Conservation (phyloP, 2,888 invertebrate genomes). For the Meiosimyza decipiens region DNA sequence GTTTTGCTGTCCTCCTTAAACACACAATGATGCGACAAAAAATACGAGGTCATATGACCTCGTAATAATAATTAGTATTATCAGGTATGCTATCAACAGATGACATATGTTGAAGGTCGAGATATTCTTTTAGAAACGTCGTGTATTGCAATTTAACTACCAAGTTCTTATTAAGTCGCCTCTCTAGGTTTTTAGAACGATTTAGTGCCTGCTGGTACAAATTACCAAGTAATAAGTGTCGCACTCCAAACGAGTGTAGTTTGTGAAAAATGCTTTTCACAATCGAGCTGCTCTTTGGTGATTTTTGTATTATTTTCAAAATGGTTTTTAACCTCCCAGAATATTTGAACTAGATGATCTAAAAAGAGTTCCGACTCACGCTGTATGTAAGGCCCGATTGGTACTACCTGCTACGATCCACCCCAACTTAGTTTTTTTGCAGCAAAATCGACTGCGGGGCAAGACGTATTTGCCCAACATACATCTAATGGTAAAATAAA, state of each 20-base stretch:
- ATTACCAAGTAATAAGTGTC: slow-evolving; percentile 26
- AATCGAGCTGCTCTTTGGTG: too few species aligned
- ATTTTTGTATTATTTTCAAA: too few species aligned
- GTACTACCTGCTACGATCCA: slow-evolving; percentile 33
- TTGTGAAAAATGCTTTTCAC: too few species aligned
- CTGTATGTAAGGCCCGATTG: too few species aligned
- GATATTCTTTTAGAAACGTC: slow-evolving; percentile 11
- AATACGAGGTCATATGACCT: not conserved
- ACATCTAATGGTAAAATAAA: slow-evolving; percentile 36
- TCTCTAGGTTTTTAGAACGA: slow-evolving; percentile 6
- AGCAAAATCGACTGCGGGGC: slow-evolving; percentile 22
- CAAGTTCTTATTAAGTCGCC: not conserved
- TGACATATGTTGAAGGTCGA: slow-evolving; percentile 6
- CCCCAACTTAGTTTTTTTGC: slow-evolving; percentile 35
- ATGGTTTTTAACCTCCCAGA: too few species aligned
- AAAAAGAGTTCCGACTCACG: too few species aligned
- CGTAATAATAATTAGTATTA: too few species aligned
- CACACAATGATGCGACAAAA: slow-evolving; percentile 25
- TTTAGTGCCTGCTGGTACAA: slow-evolving; percentile 21
- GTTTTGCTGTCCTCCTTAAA: slow-evolving; percentile 29
- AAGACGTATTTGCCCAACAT: slow-evolving; percentile 33
- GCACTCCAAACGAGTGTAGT: too few species aligned
- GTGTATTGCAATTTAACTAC: slow-evolving; percentile 17
- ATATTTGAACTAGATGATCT: too few species aligned
- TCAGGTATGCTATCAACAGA: not conserved